A percentile compares a stretch with the other conserved stretches of the same genome.
Conservation (phyloP, 2,797 vertebrate genomes). For the Oreonectes daqikongensis region DNA sequence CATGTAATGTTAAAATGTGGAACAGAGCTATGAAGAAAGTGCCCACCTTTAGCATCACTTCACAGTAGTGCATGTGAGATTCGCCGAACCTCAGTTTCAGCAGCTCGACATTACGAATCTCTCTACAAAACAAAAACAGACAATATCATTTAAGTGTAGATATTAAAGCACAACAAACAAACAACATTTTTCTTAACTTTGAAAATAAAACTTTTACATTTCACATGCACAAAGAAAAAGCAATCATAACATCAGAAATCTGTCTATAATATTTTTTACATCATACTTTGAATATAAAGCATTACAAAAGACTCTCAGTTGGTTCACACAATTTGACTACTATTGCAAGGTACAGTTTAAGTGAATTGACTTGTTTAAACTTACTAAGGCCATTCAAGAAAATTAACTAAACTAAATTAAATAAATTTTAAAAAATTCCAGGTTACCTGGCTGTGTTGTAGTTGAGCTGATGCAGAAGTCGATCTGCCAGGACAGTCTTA, state of each 20-base stretch:
- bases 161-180: background rate
- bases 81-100: slow-evolving; percentile 96
- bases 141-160: background rate
- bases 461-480: slow-evolving; percentile 92
- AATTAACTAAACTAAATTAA: too few relatives aligned
- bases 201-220: background rate
- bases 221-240: too few relatives aligned
- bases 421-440: too few relatives aligned
- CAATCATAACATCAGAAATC: too few relatives aligned
- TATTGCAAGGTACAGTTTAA: background rate
- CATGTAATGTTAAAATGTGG: background rate
- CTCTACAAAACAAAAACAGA: slow-evolving; percentile 71
- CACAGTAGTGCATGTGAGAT: slow-evolving; percentile 96
- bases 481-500: slow-evolving; percentile 89
- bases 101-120: slow-evolving; percentile 96
- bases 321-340: background rate
- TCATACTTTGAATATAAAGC: background rate
- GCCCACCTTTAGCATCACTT: slow-evolving; percentile 96
- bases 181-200: background rate
- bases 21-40: background rate
- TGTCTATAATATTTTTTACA: background rate
- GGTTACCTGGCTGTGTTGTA: slow-evolving; percentile 96
- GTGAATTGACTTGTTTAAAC: background rate
- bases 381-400: background rate
- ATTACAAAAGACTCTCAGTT: background rate